Conservation (phyloP, 1,140 invertebrate species). For the Dinothrombium tinctorium region DNA sequence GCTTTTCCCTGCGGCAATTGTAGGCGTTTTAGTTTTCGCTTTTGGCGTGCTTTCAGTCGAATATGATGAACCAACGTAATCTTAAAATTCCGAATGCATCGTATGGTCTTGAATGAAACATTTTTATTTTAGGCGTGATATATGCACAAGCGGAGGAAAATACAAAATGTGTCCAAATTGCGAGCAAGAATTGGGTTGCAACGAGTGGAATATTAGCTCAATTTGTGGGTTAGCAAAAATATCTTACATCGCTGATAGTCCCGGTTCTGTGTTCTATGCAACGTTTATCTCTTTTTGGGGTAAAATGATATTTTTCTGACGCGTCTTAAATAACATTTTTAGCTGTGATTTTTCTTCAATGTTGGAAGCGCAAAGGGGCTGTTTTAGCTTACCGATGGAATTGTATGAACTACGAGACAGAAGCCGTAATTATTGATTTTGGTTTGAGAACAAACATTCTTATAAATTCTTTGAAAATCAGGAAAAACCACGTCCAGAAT, state of each 20-base stretch:
- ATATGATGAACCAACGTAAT: conserved; percentile 28
- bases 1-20: conserved; percentile 60
- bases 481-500: conserved; percentile 35
- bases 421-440: too few species aligned
- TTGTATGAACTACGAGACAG: conserved; percentile 44
- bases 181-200: conserved; percentile 38
- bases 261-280: conserved; percentile 48
- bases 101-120: too few species aligned
- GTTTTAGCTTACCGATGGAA: conserved; percentile 88
- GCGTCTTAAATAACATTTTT: conserved; percentile 7
- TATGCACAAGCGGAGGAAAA: conserved; percentile 20
- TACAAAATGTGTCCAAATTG: conserved; percentile 52
- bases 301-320: too few species aligned
- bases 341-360: conserved; percentile 85
- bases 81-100: too few species aligned
- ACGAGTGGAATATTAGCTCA: conserved; percentile 41
- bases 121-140: conserved; percentile 20
- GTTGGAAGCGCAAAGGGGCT: conserved; percentile 78
- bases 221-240: conserved; percentile 40
- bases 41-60: conserved; percentile 38
- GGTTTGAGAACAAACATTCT: too few species aligned
- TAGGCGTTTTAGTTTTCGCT: conserved; percentile 54
- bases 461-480: conserved; percentile 11
- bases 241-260: conserved; percentile 47
- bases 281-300: conserved; percentile 51